Evolutionary conservation across 35 echinoderm and acorn worm species (phyloP).

Genomic region (Patiria miniata): DNA sequence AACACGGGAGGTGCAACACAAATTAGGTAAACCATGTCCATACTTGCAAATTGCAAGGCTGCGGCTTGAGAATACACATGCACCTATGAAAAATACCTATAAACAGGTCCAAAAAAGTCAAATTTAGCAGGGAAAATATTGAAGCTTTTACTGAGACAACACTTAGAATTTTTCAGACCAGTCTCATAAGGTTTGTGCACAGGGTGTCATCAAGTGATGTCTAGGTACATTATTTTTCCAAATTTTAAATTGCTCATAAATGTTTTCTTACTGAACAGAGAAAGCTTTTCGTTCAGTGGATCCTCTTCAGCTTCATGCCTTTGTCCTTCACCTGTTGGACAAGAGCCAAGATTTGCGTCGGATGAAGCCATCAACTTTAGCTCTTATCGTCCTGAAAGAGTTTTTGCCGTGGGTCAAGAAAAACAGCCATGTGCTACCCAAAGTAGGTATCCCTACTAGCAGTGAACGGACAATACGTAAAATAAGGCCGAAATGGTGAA

Average conservation of each 20-base stretch:
- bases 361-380: slow-evolving; percentile 52
- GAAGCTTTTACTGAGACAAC: too few species aligned
- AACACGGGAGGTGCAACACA: not conserved
- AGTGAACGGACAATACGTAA: too few species aligned
- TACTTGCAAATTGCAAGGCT: not conserved
- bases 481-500: too few species aligned
- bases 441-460: not conserved
- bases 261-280: not conserved
- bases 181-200: too few species aligned
- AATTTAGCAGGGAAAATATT: too few species aligned
- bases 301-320: slow-evolving; percentile 6
- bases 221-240: too few species aligned
- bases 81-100: too few species aligned
- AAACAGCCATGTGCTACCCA: not conserved
- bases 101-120: too few species aligned
- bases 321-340: slow-evolving; percentile 49
- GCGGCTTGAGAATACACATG: too few species aligned
- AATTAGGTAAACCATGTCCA: not conserved
- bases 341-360: slow-evolving; percentile 48
- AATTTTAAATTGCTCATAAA: too few species aligned
- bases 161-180: too few species aligned
- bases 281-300: slow-evolving; percentile 25
- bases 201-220: too few species aligned
- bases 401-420: slow-evolving; percentile 27
- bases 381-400: slow-evolving; percentile 29